These are phyloP conservation scores for Latrodectus hesperus DNA, from an alignment of 2,888 invertebrate genomes.

Conservation along the genomic window DNA sequence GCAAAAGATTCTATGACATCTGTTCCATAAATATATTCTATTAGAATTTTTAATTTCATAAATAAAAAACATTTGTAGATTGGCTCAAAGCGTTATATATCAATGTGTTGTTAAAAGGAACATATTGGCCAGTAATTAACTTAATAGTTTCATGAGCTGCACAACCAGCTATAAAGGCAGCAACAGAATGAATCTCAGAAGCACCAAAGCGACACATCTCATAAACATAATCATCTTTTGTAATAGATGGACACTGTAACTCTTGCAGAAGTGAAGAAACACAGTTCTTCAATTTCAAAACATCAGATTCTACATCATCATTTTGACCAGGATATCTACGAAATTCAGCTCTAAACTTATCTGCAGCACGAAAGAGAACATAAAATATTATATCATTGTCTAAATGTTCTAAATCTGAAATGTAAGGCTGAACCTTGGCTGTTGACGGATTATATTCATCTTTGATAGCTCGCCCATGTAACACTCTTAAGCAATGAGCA, in stretches of 20 bases:
- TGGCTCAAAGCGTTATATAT: constrained; percentile 95
- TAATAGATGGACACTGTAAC: constrained; percentile 85
- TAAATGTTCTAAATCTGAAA: constrained; percentile 81
- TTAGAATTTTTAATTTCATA: constrained; percentile 76
- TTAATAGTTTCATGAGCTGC: constrained; percentile 97
- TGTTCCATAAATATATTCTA: too few species aligned
- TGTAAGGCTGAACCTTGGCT: constrained; percentile 78
- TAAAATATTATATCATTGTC: constrained; percentile 92
- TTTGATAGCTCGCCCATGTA: constrained; percentile 84
- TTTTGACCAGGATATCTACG: constrained; percentile 92
- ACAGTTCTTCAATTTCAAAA: constrained; percentile 85
- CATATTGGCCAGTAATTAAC: constrained; percentile 94
- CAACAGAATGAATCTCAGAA: constrained; percentile 93
- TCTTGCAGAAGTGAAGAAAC: constrained; percentile 85
- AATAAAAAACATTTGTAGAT: constrained; percentile 86
- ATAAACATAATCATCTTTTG: constrained; percentile 94
- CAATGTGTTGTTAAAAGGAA: constrained; percentile 95
- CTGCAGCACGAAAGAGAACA: constrained; percentile 90
- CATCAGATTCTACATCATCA: constrained; percentile 91
- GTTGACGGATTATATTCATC: constrained; percentile 85
- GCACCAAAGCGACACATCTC: constrained; percentile 97
- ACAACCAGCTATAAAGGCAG: constrained; percentile 93
- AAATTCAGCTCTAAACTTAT: constrained; percentile 90
- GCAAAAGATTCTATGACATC: too few species aligned
- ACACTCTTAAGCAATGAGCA: constrained; percentile 85